Conservation (phyloP, 2,888 invertebrate genomes). For the Cheiracanthium punctorium region DNA sequence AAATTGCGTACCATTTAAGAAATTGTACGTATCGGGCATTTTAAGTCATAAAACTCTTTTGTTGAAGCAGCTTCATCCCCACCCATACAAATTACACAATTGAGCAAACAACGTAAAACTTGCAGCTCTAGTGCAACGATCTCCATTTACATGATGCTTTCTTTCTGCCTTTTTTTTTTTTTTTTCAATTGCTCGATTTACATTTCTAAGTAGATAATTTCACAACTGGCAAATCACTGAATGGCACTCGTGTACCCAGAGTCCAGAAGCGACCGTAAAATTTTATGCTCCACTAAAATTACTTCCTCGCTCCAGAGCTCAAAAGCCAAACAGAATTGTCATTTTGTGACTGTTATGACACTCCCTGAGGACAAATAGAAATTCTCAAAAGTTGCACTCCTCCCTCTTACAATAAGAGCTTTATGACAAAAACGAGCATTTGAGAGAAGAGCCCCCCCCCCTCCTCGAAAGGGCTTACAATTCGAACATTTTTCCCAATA, state of each 20-base stretch:
- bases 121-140: too few relatives aligned
- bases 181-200: neutral
- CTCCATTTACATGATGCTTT: too few relatives aligned
- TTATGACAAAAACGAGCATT: neutral
- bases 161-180: neutral
- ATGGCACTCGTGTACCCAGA: neutral
- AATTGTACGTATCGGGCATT: too few relatives aligned
- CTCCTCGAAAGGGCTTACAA: neutral
- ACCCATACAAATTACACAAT: too few relatives aligned
- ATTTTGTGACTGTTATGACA: neutral
- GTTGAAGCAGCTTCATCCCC: too few relatives aligned
- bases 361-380: neutral
- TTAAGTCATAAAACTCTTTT: too few relatives aligned
- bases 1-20: too few relatives aligned
- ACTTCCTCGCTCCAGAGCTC: neutral
- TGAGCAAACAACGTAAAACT: too few relatives aligned
- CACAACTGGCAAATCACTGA: neutral
- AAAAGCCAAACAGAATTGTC: neutral
- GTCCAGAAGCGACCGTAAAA: neutral
- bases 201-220: neutral
- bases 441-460: neutral
- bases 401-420: neutral
- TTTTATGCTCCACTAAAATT: neutral
- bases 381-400: neutral
- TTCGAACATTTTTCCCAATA: slow-evolving; percentile 21